Evolutionary conservation across 1,140 invertebrate genomes (phyloP).

Genomic region (Hyles vespertilio): DNA sequence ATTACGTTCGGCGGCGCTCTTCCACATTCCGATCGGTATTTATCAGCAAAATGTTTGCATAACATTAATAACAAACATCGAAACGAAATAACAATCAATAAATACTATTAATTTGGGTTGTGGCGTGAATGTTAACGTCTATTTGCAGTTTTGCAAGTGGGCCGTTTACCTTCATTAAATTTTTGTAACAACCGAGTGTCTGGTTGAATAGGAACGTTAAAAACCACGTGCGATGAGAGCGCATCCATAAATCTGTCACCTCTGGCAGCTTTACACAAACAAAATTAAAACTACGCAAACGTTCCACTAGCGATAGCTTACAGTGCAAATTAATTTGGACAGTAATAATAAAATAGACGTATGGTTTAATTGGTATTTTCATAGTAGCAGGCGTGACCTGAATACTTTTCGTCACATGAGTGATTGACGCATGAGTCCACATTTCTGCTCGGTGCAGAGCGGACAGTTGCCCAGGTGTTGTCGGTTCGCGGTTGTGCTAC

Average conservation of each 20-base stretch:
- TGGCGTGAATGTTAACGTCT: too few relatives aligned
- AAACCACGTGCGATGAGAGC: constrained; percentile 28
- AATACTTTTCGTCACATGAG: not conserved
- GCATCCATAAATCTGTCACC: constrained; percentile 43
- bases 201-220: constrained; percentile 12
- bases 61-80: constrained; percentile 40
- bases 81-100: constrained; percentile 33
- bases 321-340: constrained; percentile 17
- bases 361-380: not conserved
- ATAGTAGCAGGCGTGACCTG: not conserved
- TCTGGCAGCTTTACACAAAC: constrained; percentile 30
- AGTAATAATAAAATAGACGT: constrained; percentile 6
- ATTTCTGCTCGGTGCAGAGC: too few relatives aligned
- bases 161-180: too few relatives aligned
- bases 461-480: too few relatives aligned
- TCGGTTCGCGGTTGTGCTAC: too few relatives aligned
- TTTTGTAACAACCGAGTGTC: too few relatives aligned
- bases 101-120: not conserved
- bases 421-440: too few relatives aligned
- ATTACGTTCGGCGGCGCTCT: constrained; percentile 21
- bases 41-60: constrained; percentile 57
- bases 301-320: constrained; percentile 10
- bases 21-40: constrained; percentile 63
- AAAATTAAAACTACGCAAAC: constrained; percentile 20
- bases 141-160: too few relatives aligned